A percentile compares a stretch with the other conserved stretches of the same genome.
Conservation (phyloP, 2,113 vertebrate species). For the Cochlearius cochlearius region DNA sequence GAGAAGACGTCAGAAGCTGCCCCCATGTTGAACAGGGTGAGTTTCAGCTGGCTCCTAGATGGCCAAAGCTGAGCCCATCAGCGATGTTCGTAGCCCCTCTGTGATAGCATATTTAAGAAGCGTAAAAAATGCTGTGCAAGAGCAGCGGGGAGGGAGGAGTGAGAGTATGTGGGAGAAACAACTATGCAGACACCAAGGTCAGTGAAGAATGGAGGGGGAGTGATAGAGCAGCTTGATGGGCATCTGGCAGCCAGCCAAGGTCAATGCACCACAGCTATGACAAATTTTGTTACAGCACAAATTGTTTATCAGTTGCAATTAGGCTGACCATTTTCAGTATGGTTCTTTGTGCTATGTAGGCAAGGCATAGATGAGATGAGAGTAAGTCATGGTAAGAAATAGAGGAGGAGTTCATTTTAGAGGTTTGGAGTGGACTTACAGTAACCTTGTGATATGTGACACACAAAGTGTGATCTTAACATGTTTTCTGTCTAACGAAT, state of each 20-base stretch:
- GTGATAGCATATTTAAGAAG: neutral
- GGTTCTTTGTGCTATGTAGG: neutral
- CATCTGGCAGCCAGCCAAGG: neutral
- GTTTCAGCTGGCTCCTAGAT: neutral
- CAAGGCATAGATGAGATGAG: neutral
- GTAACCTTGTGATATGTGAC: neutral
- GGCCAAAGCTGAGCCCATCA: neutral
- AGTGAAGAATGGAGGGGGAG: neutral
- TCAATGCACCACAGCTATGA: neutral
- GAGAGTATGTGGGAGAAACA: neutral
- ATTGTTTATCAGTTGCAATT: neutral
- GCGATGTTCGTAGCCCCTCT: neutral
- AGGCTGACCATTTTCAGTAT: neutral
- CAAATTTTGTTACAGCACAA: neutral
- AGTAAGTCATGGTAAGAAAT: neutral
- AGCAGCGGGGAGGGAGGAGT: neutral
- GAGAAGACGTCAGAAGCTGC: neutral
- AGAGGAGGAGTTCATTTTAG: neutral
- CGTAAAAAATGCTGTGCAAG: neutral
- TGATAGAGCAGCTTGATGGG: accelerated
- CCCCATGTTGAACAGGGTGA: accelerated
- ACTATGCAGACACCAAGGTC: neutral
- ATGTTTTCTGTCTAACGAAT: neutral
- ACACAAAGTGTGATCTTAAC: neutral
- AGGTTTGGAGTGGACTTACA: neutral